Percentiles rank a stretch among this genome's conserved stretches.
Evolutionary conservation across 1,140 invertebrate species (phyloP).

Genomic region (Rhopalosiphum maidis): DNA sequence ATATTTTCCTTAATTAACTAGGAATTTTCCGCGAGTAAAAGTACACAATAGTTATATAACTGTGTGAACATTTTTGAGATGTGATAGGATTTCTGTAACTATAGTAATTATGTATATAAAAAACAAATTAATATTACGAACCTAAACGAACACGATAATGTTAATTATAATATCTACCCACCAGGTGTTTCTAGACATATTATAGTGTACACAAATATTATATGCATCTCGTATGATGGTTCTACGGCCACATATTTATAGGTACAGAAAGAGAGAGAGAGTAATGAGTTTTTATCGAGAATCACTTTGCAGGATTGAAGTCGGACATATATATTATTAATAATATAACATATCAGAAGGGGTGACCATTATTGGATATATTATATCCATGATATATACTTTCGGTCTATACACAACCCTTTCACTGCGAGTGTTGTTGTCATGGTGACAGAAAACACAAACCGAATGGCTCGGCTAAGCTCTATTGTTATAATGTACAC

Average conservation of each 20-base stretch:
- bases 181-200: not conserved
- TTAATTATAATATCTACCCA: not conserved
- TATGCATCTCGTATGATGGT: not conserved
- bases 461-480: conserved; percentile 17
- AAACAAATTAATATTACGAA: not conserved
- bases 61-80: not conserved
- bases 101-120: not conserved
- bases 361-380: not conserved
- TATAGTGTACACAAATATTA: not conserved
- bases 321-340: not conserved
- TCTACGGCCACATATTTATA: not conserved
- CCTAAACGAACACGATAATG: not conserved
- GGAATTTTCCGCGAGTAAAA: not conserved
- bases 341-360: not conserved
- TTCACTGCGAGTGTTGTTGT: not conserved
- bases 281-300: not conserved
- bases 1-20: not conserved
- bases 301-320: not conserved
- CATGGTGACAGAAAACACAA: conserved; percentile 42
- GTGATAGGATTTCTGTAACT: not conserved
- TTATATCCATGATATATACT: not conserved
- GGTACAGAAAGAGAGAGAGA: not conserved
- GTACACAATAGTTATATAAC: not conserved
- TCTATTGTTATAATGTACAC: not conserved
- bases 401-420: conserved; percentile 24